These are phyloP conservation scores for Brachyptera risi DNA, from an alignment of 2,888 invertebrate species.

Conservation along the genomic window DNA sequence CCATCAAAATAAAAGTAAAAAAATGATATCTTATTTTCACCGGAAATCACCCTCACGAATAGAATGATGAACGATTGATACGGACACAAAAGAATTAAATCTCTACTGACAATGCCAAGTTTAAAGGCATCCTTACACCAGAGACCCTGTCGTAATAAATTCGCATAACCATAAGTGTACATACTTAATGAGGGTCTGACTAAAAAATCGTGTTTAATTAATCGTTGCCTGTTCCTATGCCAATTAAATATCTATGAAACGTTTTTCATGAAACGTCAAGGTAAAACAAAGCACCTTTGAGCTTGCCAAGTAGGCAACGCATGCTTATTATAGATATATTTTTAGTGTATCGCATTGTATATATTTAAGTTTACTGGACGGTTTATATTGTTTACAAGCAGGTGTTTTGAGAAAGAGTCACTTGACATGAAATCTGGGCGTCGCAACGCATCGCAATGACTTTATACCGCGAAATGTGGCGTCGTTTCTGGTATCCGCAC, in stretches of 20 bases:
- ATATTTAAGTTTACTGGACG: background rate
- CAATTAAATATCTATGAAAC: slow-evolving; percentile 8
- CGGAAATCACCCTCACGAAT: too few relatives aligned
- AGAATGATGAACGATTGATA: background rate
- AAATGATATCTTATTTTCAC: too few relatives aligned
- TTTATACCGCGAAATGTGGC: slow-evolving; percentile 27
- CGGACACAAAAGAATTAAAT: background rate
- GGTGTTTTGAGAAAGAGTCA: too few relatives aligned
- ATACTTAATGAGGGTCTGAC: slow-evolving; percentile 6
- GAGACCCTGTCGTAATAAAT: slow-evolving; percentile 12
- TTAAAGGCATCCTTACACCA: background rate
- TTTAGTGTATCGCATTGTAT: slow-evolving; percentile 1
- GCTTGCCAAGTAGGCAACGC: slow-evolving; percentile 7
- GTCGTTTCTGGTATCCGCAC: slow-evolving; percentile 14
- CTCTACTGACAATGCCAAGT: slow-evolving; percentile 1
- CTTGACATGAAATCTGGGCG: background rate
- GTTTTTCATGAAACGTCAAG: slow-evolving; percentile 9
- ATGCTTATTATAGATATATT: slow-evolving; percentile 7
- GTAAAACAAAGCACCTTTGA: slow-evolving; percentile 1
- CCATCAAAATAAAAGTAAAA: too few relatives aligned
- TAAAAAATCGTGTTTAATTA: slow-evolving; percentile 6
- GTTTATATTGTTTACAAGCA: background rate
- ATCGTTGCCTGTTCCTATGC: slow-evolving; percentile 5
- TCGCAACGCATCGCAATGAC: slow-evolving; percentile 12
- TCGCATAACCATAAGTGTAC: slow-evolving; percentile 9